Conservation (phyloP, 64 coral and sea anemone genomes). For the Pocillopora damicornis region DNA sequence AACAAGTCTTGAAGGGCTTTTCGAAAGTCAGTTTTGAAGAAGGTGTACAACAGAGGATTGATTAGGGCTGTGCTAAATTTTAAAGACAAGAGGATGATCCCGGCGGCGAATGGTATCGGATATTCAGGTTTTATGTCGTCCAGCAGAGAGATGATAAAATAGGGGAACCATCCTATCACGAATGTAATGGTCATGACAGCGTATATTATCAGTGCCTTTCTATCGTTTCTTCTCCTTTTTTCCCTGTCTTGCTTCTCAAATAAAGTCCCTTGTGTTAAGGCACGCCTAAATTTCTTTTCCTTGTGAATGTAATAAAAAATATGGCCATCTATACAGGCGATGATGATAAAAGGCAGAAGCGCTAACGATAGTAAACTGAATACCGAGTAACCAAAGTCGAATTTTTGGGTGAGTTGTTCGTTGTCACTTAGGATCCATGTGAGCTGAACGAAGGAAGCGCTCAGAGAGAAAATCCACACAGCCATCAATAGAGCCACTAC, state of each 20-base stretch:
- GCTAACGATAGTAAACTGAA: slow-evolving; percentile 46
- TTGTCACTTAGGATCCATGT: slow-evolving; percentile 40
- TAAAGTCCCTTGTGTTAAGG: slow-evolving; percentile 10
- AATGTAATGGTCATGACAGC: slow-evolving; percentile 62
- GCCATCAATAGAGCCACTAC: slow-evolving; percentile 17
- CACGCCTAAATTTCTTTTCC: slow-evolving; percentile 25
- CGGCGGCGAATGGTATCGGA: not conserved
- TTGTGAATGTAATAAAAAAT: slow-evolving; percentile 60
- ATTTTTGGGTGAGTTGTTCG: not conserved
- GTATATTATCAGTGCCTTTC: slow-evolving; percentile 55
- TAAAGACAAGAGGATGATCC: slow-evolving; percentile 24
- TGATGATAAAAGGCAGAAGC: slow-evolving; percentile 54
- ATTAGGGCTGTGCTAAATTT: slow-evolving; percentile 78
- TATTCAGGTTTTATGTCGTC: slow-evolving; percentile 5
- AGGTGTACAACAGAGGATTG: slow-evolving; percentile 77
- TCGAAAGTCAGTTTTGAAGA: slow-evolving; percentile 82
- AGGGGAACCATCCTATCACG: slow-evolving; percentile 72
- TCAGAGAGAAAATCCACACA: slow-evolving; percentile 62
- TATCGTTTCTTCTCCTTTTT: slow-evolving; percentile 45
- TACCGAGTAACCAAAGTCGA: slow-evolving; percentile 43
- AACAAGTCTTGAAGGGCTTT: slow-evolving; percentile 53
- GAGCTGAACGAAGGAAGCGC: slow-evolving; percentile 57
- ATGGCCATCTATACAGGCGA: slow-evolving; percentile 29
- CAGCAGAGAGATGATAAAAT: slow-evolving; percentile 62
- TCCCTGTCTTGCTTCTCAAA: not conserved